Base-by-base conservation (phyloP, 2,888 invertebrate genomes). In the Sipha maydis region DNA sequence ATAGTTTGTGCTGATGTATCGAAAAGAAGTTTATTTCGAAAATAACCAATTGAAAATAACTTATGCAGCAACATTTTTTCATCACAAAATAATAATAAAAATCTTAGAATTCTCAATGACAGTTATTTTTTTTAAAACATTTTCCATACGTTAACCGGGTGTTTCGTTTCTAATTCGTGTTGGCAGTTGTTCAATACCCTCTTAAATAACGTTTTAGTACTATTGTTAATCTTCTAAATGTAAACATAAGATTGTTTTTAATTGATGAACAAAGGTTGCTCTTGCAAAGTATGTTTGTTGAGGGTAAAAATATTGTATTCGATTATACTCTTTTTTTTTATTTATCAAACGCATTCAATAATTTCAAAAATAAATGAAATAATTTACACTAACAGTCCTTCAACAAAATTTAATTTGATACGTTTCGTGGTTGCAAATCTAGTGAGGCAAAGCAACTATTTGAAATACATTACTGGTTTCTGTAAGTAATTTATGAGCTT, bases 141-240 rank as follows among this genome's bases (percentile, higher is more conserved):
- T 21, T 34, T n/a, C n/a, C 75, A 61, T 38, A 56, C 83, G 75
- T 76, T 76, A 21, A n/a, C 85, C 85, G 85, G 69, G 77, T 85
- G 85, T 85, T 85, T 85, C 19, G 34, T 85, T 67, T 83, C 77
- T 69, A 82, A 67, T 85, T 85, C 48, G 48, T 69, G 77, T 77
- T 85, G 77, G 67, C 85, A 69, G 77, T 69, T 67, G 85, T 54
- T 77, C 77, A 77, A 85, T 77, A 85, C 85, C 67, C 61, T 76
- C 11, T 34, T 71, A 31, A 71, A 41, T 67, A 67, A 54, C 75
- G 69, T 82, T 69, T 82, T 61, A 56, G 31, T 83, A 76, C 56
- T 38, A 28, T 76, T 61, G 84, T 84, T 76, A 84, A 84, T 61
- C 67, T 73, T 56, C 67, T 61, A 41, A 28, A 28, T 28, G 28